A percentile compares a stretch with the other conserved stretches of the same genome.
These are phyloP conservation scores for Ctenicera cuprea DNA, from an alignment of 2,888 invertebrate genomes.

Conservation along the genomic window DNA sequence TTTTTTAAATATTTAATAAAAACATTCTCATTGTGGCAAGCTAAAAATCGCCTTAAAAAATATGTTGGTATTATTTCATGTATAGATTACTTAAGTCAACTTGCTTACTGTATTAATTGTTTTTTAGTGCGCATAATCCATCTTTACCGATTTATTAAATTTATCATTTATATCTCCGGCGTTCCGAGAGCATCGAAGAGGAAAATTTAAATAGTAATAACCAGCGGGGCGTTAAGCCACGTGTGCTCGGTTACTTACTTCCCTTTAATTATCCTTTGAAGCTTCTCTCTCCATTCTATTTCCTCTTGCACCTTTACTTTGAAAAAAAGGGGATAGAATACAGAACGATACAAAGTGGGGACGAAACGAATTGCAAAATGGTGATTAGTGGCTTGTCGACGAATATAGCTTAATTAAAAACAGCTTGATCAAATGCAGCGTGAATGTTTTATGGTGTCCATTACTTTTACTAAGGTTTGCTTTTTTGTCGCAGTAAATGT, in stretches of 20 bases:
- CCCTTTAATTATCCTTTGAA: neutral
- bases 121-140: slow-evolving; percentile 45
- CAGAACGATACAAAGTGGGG: neutral
- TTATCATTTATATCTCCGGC: slow-evolving; percentile 56
- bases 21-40: too few relatives aligned
- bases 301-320: neutral
- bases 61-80: too few relatives aligned
- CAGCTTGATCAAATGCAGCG: slow-evolving; percentile 60
- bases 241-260: slow-evolving; percentile 13
- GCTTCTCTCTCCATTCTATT: neutral
- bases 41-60: too few relatives aligned
- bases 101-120: slow-evolving; percentile 12
- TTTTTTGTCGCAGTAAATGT: slow-evolving; percentile 35
- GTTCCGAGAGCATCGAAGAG: slow-evolving; percentile 50
- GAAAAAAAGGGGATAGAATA: slow-evolving; percentile 8
- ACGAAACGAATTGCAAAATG: slow-evolving; percentile 45
- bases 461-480: slow-evolving; percentile 47
- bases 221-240: slow-evolving; percentile 42
- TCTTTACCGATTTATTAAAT: slow-evolving; percentile 59
- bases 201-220: slow-evolving; percentile 53
- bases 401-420: slow-evolving; percentile 60
- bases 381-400: slow-evolving; percentile 57
- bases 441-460: slow-evolving; percentile 60
- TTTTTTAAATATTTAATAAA: too few relatives aligned
- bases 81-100: too few relatives aligned